Percentiles rank a stretch among this genome's conserved stretches.
phyloP scores from a whole-genome alignment of 1,140 invertebrate genomes.

The Dufourea novaeangliae region DNA sequence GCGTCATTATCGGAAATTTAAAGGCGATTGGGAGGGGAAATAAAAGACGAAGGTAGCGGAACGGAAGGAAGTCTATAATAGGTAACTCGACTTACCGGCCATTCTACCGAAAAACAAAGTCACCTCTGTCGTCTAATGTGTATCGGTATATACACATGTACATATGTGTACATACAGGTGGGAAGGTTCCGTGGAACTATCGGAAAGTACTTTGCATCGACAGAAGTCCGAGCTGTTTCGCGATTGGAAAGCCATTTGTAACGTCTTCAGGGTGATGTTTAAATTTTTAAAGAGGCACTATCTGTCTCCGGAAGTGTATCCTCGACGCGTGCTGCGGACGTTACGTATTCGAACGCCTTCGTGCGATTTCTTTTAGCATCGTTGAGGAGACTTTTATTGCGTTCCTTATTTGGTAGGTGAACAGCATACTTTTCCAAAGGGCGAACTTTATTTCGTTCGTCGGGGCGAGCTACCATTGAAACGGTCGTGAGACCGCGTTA shows the following conservation, averaged over 20 bases:
- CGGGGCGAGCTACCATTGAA: too few relatives aligned
- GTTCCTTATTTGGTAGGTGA: not conserved
- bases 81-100: not conserved
- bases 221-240: constrained; percentile 16
- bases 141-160: constrained; percentile 26
- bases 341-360: not conserved
- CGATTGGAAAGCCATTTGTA: constrained; percentile 51
- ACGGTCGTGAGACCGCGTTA: too few relatives aligned
- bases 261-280: constrained; percentile 29
- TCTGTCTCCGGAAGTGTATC: constrained; percentile 3
- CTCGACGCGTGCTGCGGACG: not conserved
- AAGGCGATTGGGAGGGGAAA: too few relatives aligned
- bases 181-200: constrained; percentile 8
- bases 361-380: not conserved
- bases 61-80: too few relatives aligned
- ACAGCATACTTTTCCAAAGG: too few relatives aligned
- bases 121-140: constrained; percentile 13
- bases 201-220: constrained; percentile 45
- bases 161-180: constrained; percentile 7
- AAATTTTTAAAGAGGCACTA: constrained; percentile 22
- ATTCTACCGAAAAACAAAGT: not conserved
- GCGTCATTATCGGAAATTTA: not conserved
- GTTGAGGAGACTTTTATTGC: not conserved
- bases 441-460: too few relatives aligned
- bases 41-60: too few relatives aligned